These are phyloP conservation scores for Eufriesea mexicana DNA, from an alignment of 1,140 invertebrate genomes.

Conservation along the genomic window DNA sequence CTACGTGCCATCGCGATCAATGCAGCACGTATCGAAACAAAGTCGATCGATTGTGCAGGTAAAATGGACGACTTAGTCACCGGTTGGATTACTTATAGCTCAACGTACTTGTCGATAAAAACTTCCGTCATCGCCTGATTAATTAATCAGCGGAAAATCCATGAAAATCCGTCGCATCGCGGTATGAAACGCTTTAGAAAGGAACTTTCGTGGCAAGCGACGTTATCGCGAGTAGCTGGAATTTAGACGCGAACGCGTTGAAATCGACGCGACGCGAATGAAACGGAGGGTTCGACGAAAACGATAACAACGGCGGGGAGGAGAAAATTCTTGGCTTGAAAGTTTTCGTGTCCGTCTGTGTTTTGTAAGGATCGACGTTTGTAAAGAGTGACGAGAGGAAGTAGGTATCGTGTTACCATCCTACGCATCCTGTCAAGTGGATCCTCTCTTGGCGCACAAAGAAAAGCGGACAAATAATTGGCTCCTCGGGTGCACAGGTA, in stretches of 20 bases:
- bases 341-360: constrained; percentile 33
- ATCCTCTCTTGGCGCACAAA: constrained; percentile 74
- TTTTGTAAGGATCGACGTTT: constrained; percentile 65
- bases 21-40: constrained; percentile 35
- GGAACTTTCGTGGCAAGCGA: too few species aligned
- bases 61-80: constrained; percentile 27
- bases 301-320: constrained; percentile 42
- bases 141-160: constrained; percentile 25
- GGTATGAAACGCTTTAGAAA: not conserved
- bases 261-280: not conserved
- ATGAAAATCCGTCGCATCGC: not conserved
- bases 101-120: constrained; percentile 25
- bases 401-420: constrained; percentile 77
- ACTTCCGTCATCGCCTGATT: constrained; percentile 21
- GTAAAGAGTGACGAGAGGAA: constrained; percentile 76
- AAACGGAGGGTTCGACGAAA: not conserved
- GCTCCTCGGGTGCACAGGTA: constrained; percentile 77
- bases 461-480: constrained; percentile 82
- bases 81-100: constrained; percentile 38
- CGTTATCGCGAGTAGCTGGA: not conserved
- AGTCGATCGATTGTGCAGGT: constrained; percentile 41
- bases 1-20: constrained; percentile 39
- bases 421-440: constrained; percentile 82
- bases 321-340: constrained; percentile 35
- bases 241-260: not conserved